Base-by-base conservation (phyloP, 2,888 invertebrate genomes). In the Craniophora ligustri region DNA sequence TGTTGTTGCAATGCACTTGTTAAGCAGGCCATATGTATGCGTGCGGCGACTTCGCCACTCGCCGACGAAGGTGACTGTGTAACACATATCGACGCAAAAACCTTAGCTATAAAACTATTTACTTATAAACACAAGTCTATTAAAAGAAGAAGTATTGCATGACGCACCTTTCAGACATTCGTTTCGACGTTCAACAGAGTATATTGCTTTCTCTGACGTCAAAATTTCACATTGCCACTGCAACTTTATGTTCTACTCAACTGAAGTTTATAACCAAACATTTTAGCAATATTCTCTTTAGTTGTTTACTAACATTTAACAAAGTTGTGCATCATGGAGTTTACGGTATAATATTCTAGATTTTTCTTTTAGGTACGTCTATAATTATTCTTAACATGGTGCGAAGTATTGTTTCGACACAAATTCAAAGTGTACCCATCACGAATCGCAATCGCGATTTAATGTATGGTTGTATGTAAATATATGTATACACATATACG, bases 21-120 rank as follows among this genome's bases (percentile, higher is more conserved):
- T 86, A 86, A 87, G 75, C 83, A 81, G 79, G 78, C 75, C 59
- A 82, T 91, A 82, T 82, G 86, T 91, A 91, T 91, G 88, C 89
- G 73, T 57, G 59, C 54, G 67, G 79, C 73, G 58, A 55, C 63
- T 70, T 56, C 59, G 71, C 71, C 68, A 59, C 68, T 76, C 76
- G 74, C 75, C 72, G 67, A 53, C 70, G 79, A 79, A 79, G 79
- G 80, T 78, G 80, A 78, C 72, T 72, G 60, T 65, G 65, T 67
- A 67, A 64, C 72, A 70, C 56, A 67, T 49, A 53, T 67, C 51
- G 49, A 59, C 44, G 55, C 54, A 49, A 60, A n/a, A 75, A 55
- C 57, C 68, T 62, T 53, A 39, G 44, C 49, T 55, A 63, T 58
- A 62, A 64, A 72, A 67, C 72, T 69, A 65, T 70, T 75, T 70